phyloP scores from a whole-genome alignment of 1,140 invertebrate genomes.

The Drosophila pectinifera region DNA sequence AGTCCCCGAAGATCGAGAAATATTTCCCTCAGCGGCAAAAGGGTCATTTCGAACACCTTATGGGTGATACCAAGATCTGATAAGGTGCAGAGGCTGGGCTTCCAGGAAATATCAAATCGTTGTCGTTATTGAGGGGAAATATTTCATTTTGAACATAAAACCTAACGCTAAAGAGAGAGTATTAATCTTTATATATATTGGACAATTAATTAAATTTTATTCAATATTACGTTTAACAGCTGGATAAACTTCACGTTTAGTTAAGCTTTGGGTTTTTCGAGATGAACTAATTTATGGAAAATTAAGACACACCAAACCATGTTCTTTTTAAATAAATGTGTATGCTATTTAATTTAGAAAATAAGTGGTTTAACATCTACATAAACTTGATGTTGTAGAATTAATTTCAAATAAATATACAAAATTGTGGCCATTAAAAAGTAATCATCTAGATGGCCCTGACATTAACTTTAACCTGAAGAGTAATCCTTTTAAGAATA shows the following conservation, averaged over 20 bases:
- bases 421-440: too few species aligned
- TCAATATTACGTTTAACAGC: not conserved
- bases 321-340: not conserved
- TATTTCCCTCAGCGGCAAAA: conserved; percentile 22
- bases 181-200: conserved; percentile 10
- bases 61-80: conserved; percentile 32
- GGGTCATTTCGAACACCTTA: conserved; percentile 48
- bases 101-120: conserved; percentile 20
- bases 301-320: not conserved
- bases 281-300: not conserved
- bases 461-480: not conserved
- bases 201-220: conserved; percentile 9
- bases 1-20: conserved; percentile 20
- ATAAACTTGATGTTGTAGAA: too few species aligned
- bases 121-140: conserved; percentile 2
- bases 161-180: not conserved
- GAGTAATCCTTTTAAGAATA: not conserved
- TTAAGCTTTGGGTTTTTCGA: not conserved
- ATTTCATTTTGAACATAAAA: conserved; percentile 31
- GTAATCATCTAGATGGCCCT: too few species aligned
- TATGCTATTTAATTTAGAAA: too few species aligned
- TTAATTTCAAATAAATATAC: too few species aligned
- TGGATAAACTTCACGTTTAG: conserved; percentile 4
- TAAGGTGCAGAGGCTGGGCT: conserved; percentile 23
- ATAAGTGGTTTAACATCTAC: too few species aligned